phyloP scores from a whole-genome alignment of 2,797 vertebrate genomes.

The Sebastes ruberrimus region DNA sequence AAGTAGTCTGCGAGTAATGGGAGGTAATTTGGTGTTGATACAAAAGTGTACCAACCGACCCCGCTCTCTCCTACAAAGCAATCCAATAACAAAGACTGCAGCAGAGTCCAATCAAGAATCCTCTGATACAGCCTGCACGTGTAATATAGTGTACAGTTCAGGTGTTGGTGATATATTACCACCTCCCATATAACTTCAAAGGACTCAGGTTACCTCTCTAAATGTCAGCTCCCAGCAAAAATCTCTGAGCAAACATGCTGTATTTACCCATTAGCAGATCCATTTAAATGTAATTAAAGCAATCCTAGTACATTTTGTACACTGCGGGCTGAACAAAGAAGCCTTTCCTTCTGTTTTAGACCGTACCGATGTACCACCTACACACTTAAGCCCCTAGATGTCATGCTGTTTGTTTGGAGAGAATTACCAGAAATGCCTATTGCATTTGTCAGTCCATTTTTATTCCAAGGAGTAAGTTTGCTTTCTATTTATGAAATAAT shows the following conservation, averaged over 20 bases:
- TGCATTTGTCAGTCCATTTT: not conserved
- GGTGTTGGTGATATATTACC: not conserved
- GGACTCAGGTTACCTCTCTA: not conserved
- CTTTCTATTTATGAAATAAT: not conserved
- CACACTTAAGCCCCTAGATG: not conserved
- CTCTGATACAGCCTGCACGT: too few species aligned
- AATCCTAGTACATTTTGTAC: not conserved
- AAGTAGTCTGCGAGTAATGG: too few species aligned
- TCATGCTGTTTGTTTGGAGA: not conserved
- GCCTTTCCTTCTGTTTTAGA: not conserved
- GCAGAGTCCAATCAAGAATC: too few species aligned
- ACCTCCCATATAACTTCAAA: not conserved
- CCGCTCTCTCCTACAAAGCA: too few species aligned
- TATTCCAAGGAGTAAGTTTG: not conserved
- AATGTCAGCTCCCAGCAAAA: not conserved
- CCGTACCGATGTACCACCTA: not conserved
- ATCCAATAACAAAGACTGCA: too few species aligned
- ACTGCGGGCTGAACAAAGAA: not conserved
- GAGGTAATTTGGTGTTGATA: too few species aligned
- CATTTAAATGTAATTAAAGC: not conserved
- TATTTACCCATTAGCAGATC: not conserved
- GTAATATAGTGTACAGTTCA: too few species aligned
- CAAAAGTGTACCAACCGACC: too few species aligned
- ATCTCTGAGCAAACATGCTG: not conserved
- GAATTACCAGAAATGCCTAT: not conserved